Base-by-base conservation (phyloP, 2,797 vertebrate genomes). In the Hypotaenidia philippensis region DNA sequence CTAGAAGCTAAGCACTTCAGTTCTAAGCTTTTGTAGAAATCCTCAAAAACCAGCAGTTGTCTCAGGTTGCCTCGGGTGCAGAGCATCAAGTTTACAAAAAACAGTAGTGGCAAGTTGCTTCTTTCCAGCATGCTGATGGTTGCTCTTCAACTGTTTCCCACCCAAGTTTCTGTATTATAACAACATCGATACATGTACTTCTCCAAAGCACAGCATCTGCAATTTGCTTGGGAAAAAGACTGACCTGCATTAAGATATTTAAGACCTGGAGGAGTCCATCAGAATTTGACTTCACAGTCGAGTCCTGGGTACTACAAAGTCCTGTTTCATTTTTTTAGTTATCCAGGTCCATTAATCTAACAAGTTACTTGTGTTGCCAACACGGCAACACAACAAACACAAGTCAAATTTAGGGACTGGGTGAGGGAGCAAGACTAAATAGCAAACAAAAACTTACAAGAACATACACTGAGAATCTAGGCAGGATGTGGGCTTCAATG, bases 51-150 rank as follows among this genome's bases (percentile, higher is more conserved):
- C 22, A 83, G 23, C 55, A 71, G 38, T 78, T 75, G 41, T 44
- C 41, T 44, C 41, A 10, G n/a, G 38, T 78, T 75, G 41, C 20
- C 41, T 44, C 41, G 19, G n/a, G 19, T 55, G 20, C 61, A 74
- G 81, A 92, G 89, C 41, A 80, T 10, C n/a, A 79, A 76, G 60
- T 69, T 87, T 68, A 85, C 36, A 76, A 80, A 83, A 83, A 92
- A 56, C 0, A 72, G 52, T 27, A 66, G 50, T 38, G 22, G 31
- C 55, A 92, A 84, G 59, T 45, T 87, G 34, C 32, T 92, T 82
- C 68, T 89, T 89, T 66, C 40, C 52, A 70, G 83, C 40, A 74
- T 27, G 52, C n/a, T 31, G 60, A 74, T 20, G 16, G 14, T 13
- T 84, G 34, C 49, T 85, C 47, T 82, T 87, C 49, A 85, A 10